Evolutionary conservation across 2,797 vertebrate genomes (phyloP).

Genomic region (Naso thynnoides): DNA sequence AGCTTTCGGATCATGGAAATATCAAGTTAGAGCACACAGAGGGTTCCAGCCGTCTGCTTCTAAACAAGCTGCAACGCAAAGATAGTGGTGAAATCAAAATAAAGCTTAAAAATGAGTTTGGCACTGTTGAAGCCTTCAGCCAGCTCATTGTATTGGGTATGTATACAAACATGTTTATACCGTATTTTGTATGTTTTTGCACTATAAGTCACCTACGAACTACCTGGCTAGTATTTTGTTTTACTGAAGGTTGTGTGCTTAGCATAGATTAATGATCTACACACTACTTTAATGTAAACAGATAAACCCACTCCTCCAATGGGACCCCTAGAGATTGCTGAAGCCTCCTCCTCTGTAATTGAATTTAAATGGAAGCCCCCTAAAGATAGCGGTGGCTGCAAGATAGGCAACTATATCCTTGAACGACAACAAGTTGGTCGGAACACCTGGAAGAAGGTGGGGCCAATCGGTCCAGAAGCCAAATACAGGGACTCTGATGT

Average conservation of each 20-base stretch:
- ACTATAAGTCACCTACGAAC: neutral
- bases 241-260: neutral
- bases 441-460: slow-evolving; percentile 91
- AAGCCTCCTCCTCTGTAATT: slow-evolving; percentile 79
- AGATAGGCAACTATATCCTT: slow-evolving; percentile 86
- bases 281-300: slow-evolving; percentile 57
- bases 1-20: slow-evolving; percentile 80
- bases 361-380: slow-evolving; percentile 90
- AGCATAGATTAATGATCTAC: slow-evolving; percentile 1
- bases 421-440: slow-evolving; percentile 90
- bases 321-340: slow-evolving; percentile 90
- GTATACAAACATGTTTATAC: slow-evolving; percentile 39
- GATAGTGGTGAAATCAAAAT: slow-evolving; percentile 90
- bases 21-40: slow-evolving; percentile 84
- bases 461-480: slow-evolving; percentile 79
- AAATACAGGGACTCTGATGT: slow-evolving; percentile 87
- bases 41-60: slow-evolving; percentile 77
- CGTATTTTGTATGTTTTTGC: neutral
- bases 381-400: slow-evolving; percentile 89
- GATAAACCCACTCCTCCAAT: slow-evolving; percentile 91
- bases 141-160: slow-evolving; percentile 88
- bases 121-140: slow-evolving; percentile 80
- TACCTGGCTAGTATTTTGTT: neutral
- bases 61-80: slow-evolving; percentile 86
- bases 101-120: slow-evolving; percentile 91